phyloP scores from a whole-genome alignment of 2,888 invertebrate genomes.

The Eilema griseolum region DNA sequence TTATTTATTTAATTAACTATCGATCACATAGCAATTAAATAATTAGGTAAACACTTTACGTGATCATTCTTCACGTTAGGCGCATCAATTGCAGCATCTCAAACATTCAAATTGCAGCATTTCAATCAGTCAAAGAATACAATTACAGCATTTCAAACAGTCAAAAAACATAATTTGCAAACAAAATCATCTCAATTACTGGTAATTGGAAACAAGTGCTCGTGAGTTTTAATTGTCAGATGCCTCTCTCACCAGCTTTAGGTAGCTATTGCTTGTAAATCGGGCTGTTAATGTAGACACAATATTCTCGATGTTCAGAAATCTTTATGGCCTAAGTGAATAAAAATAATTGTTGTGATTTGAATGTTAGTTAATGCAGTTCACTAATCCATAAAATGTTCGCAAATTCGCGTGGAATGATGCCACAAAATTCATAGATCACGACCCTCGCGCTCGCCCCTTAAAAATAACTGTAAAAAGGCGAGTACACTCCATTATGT shows the following conservation, averaged over 20 bases:
- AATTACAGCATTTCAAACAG: too few species aligned
- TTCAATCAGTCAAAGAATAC: too few species aligned
- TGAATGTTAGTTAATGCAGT: neutral
- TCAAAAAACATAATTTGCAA: too few species aligned
- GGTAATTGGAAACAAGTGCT: neutral
- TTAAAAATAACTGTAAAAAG: slow-evolving; percentile 78
- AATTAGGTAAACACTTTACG: neutral
- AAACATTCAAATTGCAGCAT: too few species aligned
- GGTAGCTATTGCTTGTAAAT: neutral
- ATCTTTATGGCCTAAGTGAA: neutral
- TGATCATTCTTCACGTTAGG: neutral
- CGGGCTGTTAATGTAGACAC: neutral
- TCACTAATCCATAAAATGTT: slow-evolving; percentile 20
- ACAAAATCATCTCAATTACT: neutral
- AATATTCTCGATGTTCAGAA: neutral
- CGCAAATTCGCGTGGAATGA: slow-evolving; percentile 39
- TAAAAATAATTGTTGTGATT: neutral
- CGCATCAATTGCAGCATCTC: too few species aligned
- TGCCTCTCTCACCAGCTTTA: neutral
- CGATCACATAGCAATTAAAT: too few species aligned
- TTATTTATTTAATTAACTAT: too few species aligned
- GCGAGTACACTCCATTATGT: slow-evolving; percentile 81
- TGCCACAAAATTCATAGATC: slow-evolving; percentile 49
- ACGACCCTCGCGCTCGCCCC: slow-evolving; percentile 54
- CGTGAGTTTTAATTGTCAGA: neutral